phyloP scores from a whole-genome alignment of 2,888 invertebrate genomes.

The Amiota minor region DNA sequence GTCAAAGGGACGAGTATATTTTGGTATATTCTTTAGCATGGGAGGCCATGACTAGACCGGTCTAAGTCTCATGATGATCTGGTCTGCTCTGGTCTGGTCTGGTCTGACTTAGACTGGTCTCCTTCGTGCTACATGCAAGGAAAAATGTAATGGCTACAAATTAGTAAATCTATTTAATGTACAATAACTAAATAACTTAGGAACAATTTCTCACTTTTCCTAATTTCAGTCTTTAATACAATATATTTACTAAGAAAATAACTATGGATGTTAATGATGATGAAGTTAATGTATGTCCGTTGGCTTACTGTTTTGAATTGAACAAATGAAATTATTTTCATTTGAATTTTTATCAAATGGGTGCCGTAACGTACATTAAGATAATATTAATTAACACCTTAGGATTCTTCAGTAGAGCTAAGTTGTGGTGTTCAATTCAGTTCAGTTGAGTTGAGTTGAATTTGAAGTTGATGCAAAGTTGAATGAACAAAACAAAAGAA shows the following conservation, averaged over 20 bases:
- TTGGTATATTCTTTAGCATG: too few relatives aligned
- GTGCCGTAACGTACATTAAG: slow-evolving; percentile 67
- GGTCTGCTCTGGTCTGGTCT: slow-evolving; percentile 45
- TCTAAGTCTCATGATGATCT: neutral
- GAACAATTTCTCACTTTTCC: neutral
- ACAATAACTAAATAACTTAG: neutral
- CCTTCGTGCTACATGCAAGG: too few relatives aligned
- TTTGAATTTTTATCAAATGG: slow-evolving; percentile 64
- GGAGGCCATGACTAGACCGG: too few relatives aligned
- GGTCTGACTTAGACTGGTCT: slow-evolving; percentile 37
- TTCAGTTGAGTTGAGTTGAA: neutral
- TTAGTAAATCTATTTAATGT: neutral
- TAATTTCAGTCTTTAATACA: neutral
- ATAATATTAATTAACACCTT: slow-evolving; percentile 68
- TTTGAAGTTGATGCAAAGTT: neutral
- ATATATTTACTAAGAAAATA: too few relatives aligned
- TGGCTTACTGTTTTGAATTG: too few relatives aligned
- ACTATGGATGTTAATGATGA: too few relatives aligned
- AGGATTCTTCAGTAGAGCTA: slow-evolving; percentile 21
- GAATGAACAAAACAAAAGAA: slow-evolving; percentile 8
- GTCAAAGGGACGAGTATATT: slow-evolving; percentile 31
- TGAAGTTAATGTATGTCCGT: too few relatives aligned
- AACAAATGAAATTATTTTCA: slow-evolving; percentile 58
- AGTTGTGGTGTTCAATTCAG: neutral
- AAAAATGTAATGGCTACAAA: neutral